Base-by-base conservation (phyloP, 1,140 invertebrate species). In the Psilanteris sp. region DNA sequence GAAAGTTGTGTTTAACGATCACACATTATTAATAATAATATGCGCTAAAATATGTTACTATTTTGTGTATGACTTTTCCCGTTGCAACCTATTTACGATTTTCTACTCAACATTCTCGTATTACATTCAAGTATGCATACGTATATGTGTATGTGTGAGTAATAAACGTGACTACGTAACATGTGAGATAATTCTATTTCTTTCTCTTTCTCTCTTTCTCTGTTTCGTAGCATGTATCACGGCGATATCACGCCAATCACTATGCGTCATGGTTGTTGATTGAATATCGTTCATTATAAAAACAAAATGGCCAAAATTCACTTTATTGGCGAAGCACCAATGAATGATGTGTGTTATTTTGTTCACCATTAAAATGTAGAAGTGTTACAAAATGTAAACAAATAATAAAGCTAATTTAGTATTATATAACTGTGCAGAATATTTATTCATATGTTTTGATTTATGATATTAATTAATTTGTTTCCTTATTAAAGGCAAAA, bases 131-230 rank as follows among this genome's bases (percentile, higher is more conserved):
- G 34, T 54, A 48, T 52, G 52, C 37, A 36, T n/a, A 48, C 9
- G 11, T 24, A 3, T 7, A 13, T 24, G 36, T 29, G 16, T 32
- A 16, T 66, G 52, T 67, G 37, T 46, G 26, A 36, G 52, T 71
- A 66, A 70, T 70, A 70, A 64, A 76, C 57, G 72, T 75, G 72
- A 64, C 55, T 76, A 61, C 66, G 73, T 71, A 76, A 76, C 37
- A 41, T 66, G 59, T 76, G 66, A 76, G 66, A 76, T 76, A 76
- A 76, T 71, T 76, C 57, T 57, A 13, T 54, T 76, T 76, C 66
- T 71, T 71, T 75, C 55, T 68, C 46, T 31, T 29, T 66, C 22
- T 3, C 29, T 61, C 61, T 15, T 16, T 20, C 62, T 67, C 32
- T 41, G 43, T 57, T 43, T 41, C 18, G 50, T 41, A 10, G 34